Percentiles rank a stretch among this genome's conserved stretches.
phyloP scores from a whole-genome alignment of 1,140 invertebrate genomes.

The Drosophila kurseongensis region DNA sequence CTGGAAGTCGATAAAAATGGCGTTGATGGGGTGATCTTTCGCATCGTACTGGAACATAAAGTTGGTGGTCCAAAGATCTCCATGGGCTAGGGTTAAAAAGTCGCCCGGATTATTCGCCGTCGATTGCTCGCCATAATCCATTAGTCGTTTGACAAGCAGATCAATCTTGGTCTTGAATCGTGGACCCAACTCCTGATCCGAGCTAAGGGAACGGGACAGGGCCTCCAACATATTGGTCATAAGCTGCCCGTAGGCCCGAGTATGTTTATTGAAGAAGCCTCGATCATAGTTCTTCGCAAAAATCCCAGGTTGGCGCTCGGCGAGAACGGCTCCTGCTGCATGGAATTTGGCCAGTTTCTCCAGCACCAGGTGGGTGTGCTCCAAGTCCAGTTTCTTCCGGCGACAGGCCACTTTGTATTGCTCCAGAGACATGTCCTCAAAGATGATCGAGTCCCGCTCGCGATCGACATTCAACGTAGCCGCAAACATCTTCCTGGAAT shows the following conservation, averaged over 20 bases:
- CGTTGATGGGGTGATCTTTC: slow-evolving; percentile 40
- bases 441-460: slow-evolving; percentile 55
- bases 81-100: slow-evolving; percentile 87
- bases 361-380: slow-evolving; percentile 85
- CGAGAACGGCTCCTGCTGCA: slow-evolving; percentile 70
- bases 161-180: slow-evolving; percentile 57
- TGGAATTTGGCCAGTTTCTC: slow-evolving; percentile 87
- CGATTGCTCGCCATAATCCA: slow-evolving; percentile 60
- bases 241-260: slow-evolving; percentile 44
- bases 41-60: slow-evolving; percentile 87
- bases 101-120: slow-evolving; percentile 77
- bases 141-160: slow-evolving; percentile 34
- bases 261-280: slow-evolving; percentile 65
- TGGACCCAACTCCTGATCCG: slow-evolving; percentile 29
- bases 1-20: slow-evolving; percentile 79
- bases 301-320: slow-evolving; percentile 47
- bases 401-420: slow-evolving; percentile 86
- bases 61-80: slow-evolving; percentile 89
- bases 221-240: slow-evolving; percentile 53
- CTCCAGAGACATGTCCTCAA: slow-evolving; percentile 82
- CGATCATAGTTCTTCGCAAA: slow-evolving; percentile 61
- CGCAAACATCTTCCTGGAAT: slow-evolving; percentile 67
- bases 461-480: slow-evolving; percentile 69
- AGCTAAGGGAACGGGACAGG: slow-evolving; percentile 38
- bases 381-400: slow-evolving; percentile 85